Evolutionary conservation across 2,113 vertebrate genomes (phyloP).

Genomic region (Dunckerocampus dactyliophorus): DNA sequence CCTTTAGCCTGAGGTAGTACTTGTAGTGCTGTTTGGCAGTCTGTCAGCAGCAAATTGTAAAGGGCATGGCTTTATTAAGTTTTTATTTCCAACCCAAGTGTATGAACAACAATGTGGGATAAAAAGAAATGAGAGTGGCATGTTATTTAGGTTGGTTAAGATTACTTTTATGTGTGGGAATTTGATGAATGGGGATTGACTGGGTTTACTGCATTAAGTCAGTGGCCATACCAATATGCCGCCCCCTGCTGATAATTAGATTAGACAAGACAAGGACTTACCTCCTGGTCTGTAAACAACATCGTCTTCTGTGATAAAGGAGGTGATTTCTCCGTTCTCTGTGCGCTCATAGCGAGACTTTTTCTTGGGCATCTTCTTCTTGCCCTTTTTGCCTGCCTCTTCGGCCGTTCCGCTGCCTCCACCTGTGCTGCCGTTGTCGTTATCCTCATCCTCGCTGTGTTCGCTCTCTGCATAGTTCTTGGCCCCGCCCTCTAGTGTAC

Average conservation of each 20-base stretch:
- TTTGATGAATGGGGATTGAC: neutral
- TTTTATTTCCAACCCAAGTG: constrained; percentile 8
- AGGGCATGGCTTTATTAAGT: constrained; percentile 1
- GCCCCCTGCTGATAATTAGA: neutral
- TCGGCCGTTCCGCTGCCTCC: constrained; percentile 75
- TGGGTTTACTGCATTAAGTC: neutral
- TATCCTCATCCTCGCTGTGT: constrained; percentile 97
- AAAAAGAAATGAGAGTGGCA: neutral
- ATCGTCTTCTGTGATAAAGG: constrained; percentile 94
- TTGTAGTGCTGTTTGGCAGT: constrained; percentile 28
- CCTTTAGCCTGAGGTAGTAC: constrained; percentile 33
- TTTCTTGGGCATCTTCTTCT: constrained; percentile 95
- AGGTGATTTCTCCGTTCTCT: constrained; percentile 93
- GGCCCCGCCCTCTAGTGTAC: constrained; percentile 92
- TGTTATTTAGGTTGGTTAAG: neutral
- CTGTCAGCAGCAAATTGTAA: constrained; percentile 14
- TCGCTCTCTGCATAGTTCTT: constrained; percentile 98
- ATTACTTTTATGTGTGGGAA: neutral
- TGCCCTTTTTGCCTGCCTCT: constrained; percentile 90
- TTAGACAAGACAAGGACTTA: constrained; percentile 56
- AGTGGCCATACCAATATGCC: neutral
- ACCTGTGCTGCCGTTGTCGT: constrained; percentile 83
- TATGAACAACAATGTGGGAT: neutral
- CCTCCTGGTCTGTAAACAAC: constrained; percentile 94
- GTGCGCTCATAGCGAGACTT: constrained; percentile 94